phyloP scores from a whole-genome alignment of 2,113 vertebrate species.

The Heterotis niloticus region DNA sequence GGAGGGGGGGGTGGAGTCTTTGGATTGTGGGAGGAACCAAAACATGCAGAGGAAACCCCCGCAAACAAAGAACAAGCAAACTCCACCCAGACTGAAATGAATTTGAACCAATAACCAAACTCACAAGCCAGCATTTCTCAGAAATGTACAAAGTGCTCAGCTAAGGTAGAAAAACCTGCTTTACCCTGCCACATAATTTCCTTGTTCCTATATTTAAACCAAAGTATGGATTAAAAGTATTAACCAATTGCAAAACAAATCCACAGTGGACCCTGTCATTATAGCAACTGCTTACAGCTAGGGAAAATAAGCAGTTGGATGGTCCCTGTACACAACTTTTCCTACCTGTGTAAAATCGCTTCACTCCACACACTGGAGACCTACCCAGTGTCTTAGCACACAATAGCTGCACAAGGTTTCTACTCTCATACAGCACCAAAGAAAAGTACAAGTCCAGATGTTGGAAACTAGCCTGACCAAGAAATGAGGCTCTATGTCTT shows the following conservation, averaged over 20 bases:
- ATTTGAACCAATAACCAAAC: no score
- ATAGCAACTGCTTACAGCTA: not conserved
- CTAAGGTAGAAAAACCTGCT: not conserved
- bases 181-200: not conserved
- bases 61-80: no score
- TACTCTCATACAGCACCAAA: not conserved
- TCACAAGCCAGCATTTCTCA: no score
- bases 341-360: not conserved
- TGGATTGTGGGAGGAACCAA: no score
- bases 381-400: not conserved
- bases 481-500: no score
- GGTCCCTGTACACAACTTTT: constrained; percentile 1
- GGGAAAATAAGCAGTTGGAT: not conserved
- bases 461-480: no score
- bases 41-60: no score
- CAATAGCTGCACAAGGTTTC: not conserved
- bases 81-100: no score
- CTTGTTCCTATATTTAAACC: not conserved
- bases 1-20: no score
- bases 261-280: not conserved
- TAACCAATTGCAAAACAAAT: constrained; percentile 2
- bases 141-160: no score
- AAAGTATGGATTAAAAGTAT: not conserved
- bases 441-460: no score
- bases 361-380: no score